Percentiles rank a stretch among this genome's conserved stretches.
phyloP scores from a whole-genome alignment of 2,888 invertebrate species.

The Galeruca laticollis region DNA sequence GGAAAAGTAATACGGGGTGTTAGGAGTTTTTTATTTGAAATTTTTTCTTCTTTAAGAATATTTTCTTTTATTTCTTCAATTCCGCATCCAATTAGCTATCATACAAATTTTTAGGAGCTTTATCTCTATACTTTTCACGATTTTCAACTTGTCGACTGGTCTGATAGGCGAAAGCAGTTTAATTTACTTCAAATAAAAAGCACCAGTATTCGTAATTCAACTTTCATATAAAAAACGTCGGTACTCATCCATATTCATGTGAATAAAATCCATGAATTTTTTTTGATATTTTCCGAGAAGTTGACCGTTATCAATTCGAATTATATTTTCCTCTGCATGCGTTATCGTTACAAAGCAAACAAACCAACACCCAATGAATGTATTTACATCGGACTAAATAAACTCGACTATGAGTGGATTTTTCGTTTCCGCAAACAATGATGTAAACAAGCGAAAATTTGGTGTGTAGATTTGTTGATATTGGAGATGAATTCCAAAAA shows the following conservation, averaged over 20 bases:
- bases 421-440: conserved; percentile 21
- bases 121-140: no score
- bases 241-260: no score
- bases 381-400: conserved; percentile 32
- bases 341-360: conserved; percentile 27
- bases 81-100: no score
- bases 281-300: background rate
- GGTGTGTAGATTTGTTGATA: conserved; percentile 15
- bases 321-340: conserved; percentile 5
- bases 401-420: conserved; percentile 22
- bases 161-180: no score
- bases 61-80: no score
- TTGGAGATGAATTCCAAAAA: conserved; percentile 5
- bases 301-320: conserved; percentile 9
- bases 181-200: background rate
- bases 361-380: conserved; percentile 16
- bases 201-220: no score
- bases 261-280: background rate
- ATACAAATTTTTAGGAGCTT: no score
- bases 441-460: conserved; percentile 25
- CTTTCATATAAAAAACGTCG: background rate
- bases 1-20: no score
- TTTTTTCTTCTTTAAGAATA: no score
- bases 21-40: no score
- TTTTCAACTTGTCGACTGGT: no score